Evolutionary conservation across 2,888 invertebrate species (phyloP).

Genomic region (Anticlea derivata): DNA sequence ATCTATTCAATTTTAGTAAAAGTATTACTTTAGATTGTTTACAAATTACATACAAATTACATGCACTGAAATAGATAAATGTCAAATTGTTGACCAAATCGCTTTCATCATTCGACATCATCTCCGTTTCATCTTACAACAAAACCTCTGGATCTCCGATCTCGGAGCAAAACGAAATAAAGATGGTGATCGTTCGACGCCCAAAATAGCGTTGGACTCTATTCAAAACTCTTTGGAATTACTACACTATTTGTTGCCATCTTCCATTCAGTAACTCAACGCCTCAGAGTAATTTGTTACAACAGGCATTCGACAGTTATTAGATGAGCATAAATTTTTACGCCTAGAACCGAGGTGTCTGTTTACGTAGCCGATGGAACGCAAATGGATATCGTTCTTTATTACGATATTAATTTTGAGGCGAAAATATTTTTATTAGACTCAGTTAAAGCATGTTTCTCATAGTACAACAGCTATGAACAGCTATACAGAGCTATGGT

Average conservation of each 20-base stretch:
- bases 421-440: constrained; percentile 47
- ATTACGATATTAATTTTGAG: constrained; percentile 49
- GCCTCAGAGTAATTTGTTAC: constrained; percentile 68
- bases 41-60: no score
- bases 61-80: constrained; percentile 31
- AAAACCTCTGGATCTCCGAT: constrained; percentile 57
- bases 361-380: constrained; percentile 50
- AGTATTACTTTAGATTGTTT: constrained; percentile 24
- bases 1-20: constrained; percentile 22
- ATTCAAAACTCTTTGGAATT: constrained; percentile 83
- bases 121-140: constrained; percentile 29
- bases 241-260: constrained; percentile 76
- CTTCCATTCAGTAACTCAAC: constrained; percentile 81
- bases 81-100: constrained; percentile 30
- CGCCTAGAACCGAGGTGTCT: constrained; percentile 48
- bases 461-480: constrained; percentile 21
- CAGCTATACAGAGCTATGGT: constrained; percentile 16
- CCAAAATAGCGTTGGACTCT: constrained; percentile 81
- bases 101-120: constrained; percentile 28
- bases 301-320: constrained; percentile 70
- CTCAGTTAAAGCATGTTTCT: constrained; percentile 41
- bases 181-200: constrained; percentile 70
- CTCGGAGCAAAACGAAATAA: constrained; percentile 68
- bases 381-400: constrained; percentile 50
- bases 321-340: constrained; percentile 65